Conservation (phyloP, 2,888 invertebrate species). For the Baronia brevicornis region DNA sequence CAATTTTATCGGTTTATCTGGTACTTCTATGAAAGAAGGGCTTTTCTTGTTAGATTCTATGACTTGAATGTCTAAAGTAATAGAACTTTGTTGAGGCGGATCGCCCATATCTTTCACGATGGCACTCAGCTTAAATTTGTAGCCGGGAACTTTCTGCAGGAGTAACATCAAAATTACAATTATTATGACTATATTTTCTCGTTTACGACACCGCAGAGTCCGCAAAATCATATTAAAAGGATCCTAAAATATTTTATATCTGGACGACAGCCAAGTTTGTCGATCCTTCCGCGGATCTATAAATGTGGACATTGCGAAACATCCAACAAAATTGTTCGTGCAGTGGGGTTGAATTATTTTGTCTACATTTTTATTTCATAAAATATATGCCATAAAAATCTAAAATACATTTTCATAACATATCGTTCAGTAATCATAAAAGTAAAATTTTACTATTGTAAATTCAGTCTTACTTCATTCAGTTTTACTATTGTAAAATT, state of each 20-base stretch:
- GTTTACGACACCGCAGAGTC: conserved; percentile 13
- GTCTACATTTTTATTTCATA: no score
- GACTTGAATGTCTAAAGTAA: conserved; percentile 88
- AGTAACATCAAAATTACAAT: conserved; percentile 14
- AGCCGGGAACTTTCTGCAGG: conserved; percentile 76
- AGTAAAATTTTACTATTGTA: neutral
- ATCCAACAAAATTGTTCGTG: conserved; percentile 13
- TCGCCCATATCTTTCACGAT: conserved; percentile 86
- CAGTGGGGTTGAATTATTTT: no score
- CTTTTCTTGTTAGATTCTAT: conserved; percentile 92
- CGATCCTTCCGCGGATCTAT: conserved; percentile 10
- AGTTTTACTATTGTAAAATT: neutral
- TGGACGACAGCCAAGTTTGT: conserved; percentile 12
- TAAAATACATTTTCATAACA: no score
- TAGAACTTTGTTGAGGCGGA: conserved; percentile 79
- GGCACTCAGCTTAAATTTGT: conserved; percentile 82
- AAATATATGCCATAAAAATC: no score
- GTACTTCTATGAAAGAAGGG: conserved; percentile 81
- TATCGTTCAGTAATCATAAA: neutral
- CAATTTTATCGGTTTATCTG: conserved; percentile 78
- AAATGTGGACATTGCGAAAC: conserved; percentile 11
- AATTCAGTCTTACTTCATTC: conserved; percentile 1
- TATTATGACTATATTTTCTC: conserved; percentile 14
- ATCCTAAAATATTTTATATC: conserved; percentile 14
- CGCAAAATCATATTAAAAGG: conserved; percentile 13